Evolutionary conservation across 2,797 vertebrate genomes (phyloP).

Genomic region (Kryptolebias ocellatus): DNA sequence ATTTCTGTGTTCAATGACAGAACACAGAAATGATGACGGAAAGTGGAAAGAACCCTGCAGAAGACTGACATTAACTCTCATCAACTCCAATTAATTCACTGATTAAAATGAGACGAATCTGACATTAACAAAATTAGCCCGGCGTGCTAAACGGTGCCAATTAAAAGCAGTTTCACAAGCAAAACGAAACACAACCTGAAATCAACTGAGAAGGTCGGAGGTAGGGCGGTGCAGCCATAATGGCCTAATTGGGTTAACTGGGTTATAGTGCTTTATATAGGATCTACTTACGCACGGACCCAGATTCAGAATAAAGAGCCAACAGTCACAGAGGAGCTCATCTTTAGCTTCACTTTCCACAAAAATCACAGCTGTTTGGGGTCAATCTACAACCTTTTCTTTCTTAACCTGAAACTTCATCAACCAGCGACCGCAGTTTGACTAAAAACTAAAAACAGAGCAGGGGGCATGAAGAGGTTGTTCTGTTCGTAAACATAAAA

Average conservation of each 20-base stretch:
- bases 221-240: constrained; percentile 3
- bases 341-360: not conserved
- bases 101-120: not conserved
- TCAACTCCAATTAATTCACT: not conserved
- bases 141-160: not conserved
- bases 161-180: too few relatives aligned
- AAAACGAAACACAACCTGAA: not conserved
- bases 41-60: not conserved
- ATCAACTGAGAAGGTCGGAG: not conserved
- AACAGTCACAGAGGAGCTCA: not conserved
- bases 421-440: too few relatives aligned
- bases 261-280: constrained; percentile 20
- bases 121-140: not conserved
- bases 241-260: constrained; percentile 39
- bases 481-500: too few relatives aligned
- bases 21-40: constrained; percentile 1
- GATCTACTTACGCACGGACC: constrained; percentile 10
- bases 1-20: too few relatives aligned
- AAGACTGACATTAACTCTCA: not conserved
- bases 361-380: not conserved
- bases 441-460: too few relatives aligned
- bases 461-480: too few relatives aligned
- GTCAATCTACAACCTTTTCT: too few relatives aligned
- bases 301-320: constrained; percentile 15
- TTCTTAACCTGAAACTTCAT: too few relatives aligned